Conservation (phyloP, 1,140 invertebrate genomes). For the Tetraneura akinire region DNA sequence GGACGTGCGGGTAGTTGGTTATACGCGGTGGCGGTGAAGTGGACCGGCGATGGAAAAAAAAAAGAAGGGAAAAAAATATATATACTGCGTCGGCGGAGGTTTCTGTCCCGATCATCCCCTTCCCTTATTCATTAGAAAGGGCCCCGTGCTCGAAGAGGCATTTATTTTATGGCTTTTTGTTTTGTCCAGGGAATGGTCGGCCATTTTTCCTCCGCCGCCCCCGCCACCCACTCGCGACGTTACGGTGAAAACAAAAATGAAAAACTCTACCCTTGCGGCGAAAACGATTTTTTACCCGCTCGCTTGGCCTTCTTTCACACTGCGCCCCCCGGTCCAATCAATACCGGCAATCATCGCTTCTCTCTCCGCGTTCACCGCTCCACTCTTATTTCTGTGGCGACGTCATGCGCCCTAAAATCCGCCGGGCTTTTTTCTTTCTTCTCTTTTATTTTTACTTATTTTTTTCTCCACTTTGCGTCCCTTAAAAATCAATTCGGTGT, state of each 20-base stretch:
- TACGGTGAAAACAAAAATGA: slow-evolving; percentile 50
- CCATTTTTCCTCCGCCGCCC: slow-evolving; percentile 44
- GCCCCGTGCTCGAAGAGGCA: slow-evolving; percentile 50
- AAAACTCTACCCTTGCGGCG: slow-evolving; percentile 49
- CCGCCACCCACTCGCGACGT: not conserved
- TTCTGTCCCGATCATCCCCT: slow-evolving; percentile 38
- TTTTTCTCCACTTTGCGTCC: not conserved
- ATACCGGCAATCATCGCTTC: slow-evolving; percentile 50
- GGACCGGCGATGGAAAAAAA: slow-evolving; percentile 9
- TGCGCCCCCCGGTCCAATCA: slow-evolving; percentile 44
- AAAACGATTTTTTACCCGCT: slow-evolving; percentile 52
- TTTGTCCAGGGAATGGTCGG: slow-evolving; percentile 50
- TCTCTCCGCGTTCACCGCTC: not conserved
- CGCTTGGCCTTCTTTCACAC: slow-evolving; percentile 47
- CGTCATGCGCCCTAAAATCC: slow-evolving; percentile 42
- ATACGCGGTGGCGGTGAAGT: not conserved
- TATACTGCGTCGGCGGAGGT: slow-evolving; percentile 18
- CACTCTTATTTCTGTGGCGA: not conserved
- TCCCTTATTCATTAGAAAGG: slow-evolving; percentile 49
- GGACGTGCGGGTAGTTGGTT: not conserved
- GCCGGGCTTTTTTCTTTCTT: slow-evolving; percentile 24
- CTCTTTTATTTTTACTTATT: not conserved
- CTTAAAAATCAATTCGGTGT: slow-evolving; percentile 47
- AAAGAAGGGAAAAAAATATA: slow-evolving; percentile 21
- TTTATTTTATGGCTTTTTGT: slow-evolving; percentile 52